Conservation (phyloP, 2,113 vertebrate genomes). For the Erythrocebus patas region DNA sequence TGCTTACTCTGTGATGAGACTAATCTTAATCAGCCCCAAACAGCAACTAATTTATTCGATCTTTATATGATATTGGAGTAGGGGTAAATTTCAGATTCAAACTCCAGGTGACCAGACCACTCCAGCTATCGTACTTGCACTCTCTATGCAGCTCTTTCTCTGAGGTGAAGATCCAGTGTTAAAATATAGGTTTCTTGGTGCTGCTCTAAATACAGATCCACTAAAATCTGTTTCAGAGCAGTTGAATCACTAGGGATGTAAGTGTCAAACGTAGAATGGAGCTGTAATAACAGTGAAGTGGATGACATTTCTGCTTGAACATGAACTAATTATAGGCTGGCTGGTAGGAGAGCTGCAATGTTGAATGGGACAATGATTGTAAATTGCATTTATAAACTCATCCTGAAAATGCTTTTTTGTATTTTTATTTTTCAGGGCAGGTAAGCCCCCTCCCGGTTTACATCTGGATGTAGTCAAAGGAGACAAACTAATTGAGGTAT, state of each 20-base stretch:
- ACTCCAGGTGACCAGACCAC: conserved; percentile 1
- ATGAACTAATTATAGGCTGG: conserved; percentile 71
- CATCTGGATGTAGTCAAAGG: conserved; percentile 99
- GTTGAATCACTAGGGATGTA: conserved; percentile 64
- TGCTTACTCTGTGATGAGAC: background rate
- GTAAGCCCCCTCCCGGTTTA: conserved; percentile 96
- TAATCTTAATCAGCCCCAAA: conserved; percentile 33
- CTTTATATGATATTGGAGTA: background rate
- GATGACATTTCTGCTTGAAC: conserved; percentile 66
- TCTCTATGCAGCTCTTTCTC: background rate
- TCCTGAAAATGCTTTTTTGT: conserved; percentile 61
- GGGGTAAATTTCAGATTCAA: conserved; percentile 39
- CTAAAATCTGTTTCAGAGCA: conserved; percentile 59
- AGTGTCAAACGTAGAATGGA: conserved; percentile 60
- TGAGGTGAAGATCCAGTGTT: conserved; percentile 22
- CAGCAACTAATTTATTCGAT: background rate
- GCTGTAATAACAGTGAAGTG: conserved; percentile 59
- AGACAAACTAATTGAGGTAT: conserved; percentile 98
- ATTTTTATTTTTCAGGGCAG: conserved; percentile 90
- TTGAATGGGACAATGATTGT: conserved; percentile 47
- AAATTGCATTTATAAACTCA: conserved; percentile 41
- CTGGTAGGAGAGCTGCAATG: background rate
- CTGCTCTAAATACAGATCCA: conserved; percentile 66
- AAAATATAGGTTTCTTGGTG: conserved; percentile 50
- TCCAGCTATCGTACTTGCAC: background rate